These are phyloP conservation scores for Neomonachus schauinslandi DNA, from an alignment of 2,113 vertebrate genomes.

Conservation along the genomic window DNA sequence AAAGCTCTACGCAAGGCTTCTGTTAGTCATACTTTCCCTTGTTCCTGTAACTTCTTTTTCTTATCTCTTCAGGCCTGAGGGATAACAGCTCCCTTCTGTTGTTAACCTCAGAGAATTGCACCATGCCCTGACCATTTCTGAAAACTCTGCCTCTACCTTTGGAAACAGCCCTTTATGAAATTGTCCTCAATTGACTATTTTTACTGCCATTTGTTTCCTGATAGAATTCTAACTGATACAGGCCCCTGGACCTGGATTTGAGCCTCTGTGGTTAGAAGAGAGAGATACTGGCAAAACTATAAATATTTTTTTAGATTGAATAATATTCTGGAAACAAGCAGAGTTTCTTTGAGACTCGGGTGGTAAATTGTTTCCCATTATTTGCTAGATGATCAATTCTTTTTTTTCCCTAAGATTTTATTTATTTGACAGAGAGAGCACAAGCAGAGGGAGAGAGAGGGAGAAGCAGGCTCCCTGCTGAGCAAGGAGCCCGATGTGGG, in stretches of 20 bases:
- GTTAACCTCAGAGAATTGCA: background rate
- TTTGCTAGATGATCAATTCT: background rate
- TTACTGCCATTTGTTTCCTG: conserved; percentile 15
- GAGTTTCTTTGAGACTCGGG: background rate
- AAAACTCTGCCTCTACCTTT: background rate
- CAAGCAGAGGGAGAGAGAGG: too few relatives aligned
- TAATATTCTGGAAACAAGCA: background rate
- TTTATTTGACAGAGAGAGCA: too few relatives aligned
- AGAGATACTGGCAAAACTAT: background rate
- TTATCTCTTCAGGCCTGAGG: background rate
- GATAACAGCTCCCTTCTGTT: background rate
- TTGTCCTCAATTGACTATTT: conserved; percentile 2
- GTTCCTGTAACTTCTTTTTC: background rate
- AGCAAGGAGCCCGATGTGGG: too few relatives aligned
- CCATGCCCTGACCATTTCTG: background rate
- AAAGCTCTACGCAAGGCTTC: background rate
- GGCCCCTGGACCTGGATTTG: background rate
- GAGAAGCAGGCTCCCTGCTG: too few relatives aligned
- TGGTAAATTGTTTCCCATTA: conserved; percentile 38
- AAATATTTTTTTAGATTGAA: background rate
- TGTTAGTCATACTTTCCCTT: background rate
- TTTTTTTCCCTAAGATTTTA: too few relatives aligned
- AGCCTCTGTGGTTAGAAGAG: background rate
- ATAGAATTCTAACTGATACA: background rate
- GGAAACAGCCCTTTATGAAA: background rate